Conservation (phyloP, 2,888 invertebrate species). For the Hemicrepidius hirtus region DNA sequence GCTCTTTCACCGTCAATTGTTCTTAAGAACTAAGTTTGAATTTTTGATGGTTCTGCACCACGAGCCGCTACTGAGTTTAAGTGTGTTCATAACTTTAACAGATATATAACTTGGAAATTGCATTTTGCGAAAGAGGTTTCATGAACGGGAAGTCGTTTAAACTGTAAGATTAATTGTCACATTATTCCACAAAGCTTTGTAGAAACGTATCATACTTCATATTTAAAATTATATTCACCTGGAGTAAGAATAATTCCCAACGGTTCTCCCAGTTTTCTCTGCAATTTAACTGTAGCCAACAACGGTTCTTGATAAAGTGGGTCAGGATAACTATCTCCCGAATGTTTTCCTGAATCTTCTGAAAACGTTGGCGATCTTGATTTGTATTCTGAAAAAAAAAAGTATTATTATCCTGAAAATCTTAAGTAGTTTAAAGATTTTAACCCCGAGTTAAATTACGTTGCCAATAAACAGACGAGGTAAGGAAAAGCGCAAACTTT, state of each 20-base stretch:
- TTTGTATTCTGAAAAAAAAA: conserved; percentile 68
- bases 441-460: no score
- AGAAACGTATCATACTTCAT: neutral
- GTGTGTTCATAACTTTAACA: no score
- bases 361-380: conserved; percentile 70
- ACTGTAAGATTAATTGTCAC: conserved; percentile 8
- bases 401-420: no score
- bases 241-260: conserved; percentile 77
- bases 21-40: no score
- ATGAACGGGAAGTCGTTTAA: neutral
- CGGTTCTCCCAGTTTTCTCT: conserved; percentile 74
- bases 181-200: neutral
- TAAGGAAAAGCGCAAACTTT: conserved; percentile 12
- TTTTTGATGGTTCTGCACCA: no score
- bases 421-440: no score
- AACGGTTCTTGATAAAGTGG: conserved; percentile 60
- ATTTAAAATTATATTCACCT: conserved; percentile 66
- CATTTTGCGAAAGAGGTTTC: neutral
- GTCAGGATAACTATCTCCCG: conserved; percentile 65
- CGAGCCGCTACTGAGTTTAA: no score
- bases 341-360: conserved; percentile 70
- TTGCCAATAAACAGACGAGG: neutral
- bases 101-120: neutral
- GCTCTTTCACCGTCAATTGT: no score
- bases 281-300: conserved; percentile 73